Evolutionary conservation across 2,888 invertebrate genomes (phyloP).

Genomic region (Bembecia ichneumoniformis): DNA sequence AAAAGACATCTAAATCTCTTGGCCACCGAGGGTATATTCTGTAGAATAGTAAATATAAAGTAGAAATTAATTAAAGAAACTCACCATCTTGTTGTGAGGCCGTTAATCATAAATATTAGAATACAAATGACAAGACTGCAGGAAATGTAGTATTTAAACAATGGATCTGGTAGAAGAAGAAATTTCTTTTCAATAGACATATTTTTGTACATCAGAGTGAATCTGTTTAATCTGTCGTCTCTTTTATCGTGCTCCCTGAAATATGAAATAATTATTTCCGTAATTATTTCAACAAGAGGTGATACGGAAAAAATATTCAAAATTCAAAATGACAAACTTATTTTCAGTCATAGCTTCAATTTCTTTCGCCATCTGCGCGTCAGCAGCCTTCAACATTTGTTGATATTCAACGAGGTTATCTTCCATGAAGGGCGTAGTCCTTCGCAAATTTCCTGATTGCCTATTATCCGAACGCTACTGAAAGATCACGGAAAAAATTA

Average conservation of each 20-base stretch:
- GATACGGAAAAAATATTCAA: background rate
- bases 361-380: constrained; percentile 84
- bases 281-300: constrained; percentile 2
- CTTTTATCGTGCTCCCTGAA: constrained; percentile 78
- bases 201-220: constrained; percentile 61
- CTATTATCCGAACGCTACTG: constrained; percentile 67
- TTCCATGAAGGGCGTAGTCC: constrained; percentile 79
- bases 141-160: constrained; percentile 82
- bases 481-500: constrained; percentile 19
- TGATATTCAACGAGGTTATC: constrained; percentile 76
- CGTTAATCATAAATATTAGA: constrained; percentile 45
- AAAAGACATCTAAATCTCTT: too few species aligned
- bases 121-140: constrained; percentile 49
- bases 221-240: constrained; percentile 68
- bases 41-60: too few species aligned
- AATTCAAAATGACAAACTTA: constrained; percentile 45
- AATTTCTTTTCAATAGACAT: constrained; percentile 80
- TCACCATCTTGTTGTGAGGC: constrained; percentile 56
- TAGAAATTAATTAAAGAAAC: constrained; percentile 5
- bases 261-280: constrained; percentile 14
- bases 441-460: constrained; percentile 41
- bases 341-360: constrained; percentile 89
- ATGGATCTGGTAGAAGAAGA: constrained; percentile 81
- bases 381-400: constrained; percentile 76
- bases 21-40: too few species aligned